phyloP scores from a whole-genome alignment of 2,888 invertebrate species.

The Xiphydria camelus region DNA sequence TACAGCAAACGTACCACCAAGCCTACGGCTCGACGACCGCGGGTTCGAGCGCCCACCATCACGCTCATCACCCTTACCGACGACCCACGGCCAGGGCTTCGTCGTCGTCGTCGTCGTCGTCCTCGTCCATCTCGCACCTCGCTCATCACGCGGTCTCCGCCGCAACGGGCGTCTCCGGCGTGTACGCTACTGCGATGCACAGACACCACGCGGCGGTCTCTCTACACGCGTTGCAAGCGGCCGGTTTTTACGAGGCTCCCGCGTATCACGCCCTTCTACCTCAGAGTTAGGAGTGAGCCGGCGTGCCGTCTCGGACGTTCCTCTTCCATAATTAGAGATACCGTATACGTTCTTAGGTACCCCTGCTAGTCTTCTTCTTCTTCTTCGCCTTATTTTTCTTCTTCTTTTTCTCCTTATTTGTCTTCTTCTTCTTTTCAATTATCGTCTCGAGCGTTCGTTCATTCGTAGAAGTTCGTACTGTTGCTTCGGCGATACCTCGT shows the following conservation, averaged over 20 bases:
- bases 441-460: too few species aligned
- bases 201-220: conserved; percentile 48
- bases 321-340: too few species aligned
- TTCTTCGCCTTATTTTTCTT: too few species aligned
- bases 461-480: too few species aligned
- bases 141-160: conserved; percentile 11
- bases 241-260: conserved; percentile 49
- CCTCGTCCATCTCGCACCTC: conserved; percentile 25
- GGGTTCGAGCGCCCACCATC: conserved; percentile 28
- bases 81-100: conserved; percentile 25
- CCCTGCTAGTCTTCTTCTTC: too few species aligned
- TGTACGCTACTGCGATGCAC: conserved; percentile 49
- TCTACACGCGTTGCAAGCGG: conserved; percentile 45
- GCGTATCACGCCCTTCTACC: conserved; percentile 50
- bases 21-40: conserved; percentile 25
- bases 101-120: conserved; percentile 26
- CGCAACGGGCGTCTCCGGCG: conserved; percentile 36
- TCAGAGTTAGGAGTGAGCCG: conserved; percentile 50
- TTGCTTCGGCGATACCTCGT: too few species aligned
- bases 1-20: conserved; percentile 22
- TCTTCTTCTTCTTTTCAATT: too few species aligned
- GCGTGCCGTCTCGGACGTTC: too few species aligned
- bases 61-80: conserved; percentile 29
- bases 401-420: too few species aligned
- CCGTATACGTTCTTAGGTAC: too few species aligned